Percentiles rank a stretch among this genome's conserved stretches.
Evolutionary conservation across 1,140 invertebrate species (phyloP).

Genomic region (Pantala flavescens): DNA sequence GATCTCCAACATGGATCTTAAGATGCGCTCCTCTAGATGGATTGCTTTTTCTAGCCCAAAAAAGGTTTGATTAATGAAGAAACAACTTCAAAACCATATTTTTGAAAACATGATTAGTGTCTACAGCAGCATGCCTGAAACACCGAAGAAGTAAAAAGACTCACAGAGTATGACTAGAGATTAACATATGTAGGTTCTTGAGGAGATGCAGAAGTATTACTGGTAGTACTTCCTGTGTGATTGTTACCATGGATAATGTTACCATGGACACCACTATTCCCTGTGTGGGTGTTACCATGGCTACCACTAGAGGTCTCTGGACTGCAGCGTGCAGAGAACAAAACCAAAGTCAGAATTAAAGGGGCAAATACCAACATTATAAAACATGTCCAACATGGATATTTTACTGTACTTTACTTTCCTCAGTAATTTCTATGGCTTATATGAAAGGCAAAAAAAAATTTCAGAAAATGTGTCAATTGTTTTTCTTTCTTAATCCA

Average conservation of each 20-base stretch:
- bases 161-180: constrained; percentile 63
- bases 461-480: constrained; percentile 25
- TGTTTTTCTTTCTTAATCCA: neutral
- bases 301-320: constrained; percentile 20
- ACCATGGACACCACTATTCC: constrained; percentile 17
- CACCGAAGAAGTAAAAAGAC: constrained; percentile 28
- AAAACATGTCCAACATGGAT: constrained; percentile 16
- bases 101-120: constrained; percentile 10
- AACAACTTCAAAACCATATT: neutral
- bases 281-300: constrained; percentile 18
- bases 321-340: constrained; percentile 19
- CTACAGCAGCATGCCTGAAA: constrained; percentile 6
- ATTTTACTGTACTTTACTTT: constrained; percentile 15
- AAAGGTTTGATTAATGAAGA: constrained; percentile 7
- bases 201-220: constrained; percentile 47
- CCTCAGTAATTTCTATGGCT: constrained; percentile 14
- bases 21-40: neutral
- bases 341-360: constrained; percentile 19
- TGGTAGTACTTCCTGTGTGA: constrained; percentile 17
- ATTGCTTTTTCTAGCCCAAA: constrained; percentile 1
- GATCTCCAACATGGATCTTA: neutral
- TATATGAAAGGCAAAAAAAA: constrained; percentile 3
- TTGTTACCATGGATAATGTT: constrained; percentile 16
- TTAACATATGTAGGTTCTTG: constrained; percentile 88
- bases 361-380: constrained; percentile 16